phyloP scores from a whole-genome alignment of 1,140 invertebrate genomes.

The Nylanderia fulva region DNA sequence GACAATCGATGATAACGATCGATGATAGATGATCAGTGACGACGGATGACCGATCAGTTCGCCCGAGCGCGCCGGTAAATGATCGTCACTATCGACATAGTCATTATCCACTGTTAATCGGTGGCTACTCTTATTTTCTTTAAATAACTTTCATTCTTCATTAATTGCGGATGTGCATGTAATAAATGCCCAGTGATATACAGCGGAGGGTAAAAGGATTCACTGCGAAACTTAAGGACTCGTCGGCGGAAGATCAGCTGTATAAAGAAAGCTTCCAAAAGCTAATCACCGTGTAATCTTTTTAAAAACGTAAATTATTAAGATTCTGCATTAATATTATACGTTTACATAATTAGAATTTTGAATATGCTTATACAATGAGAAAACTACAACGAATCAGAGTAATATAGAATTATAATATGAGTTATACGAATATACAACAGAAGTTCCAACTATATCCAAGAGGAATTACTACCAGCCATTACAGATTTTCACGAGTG shows the following conservation, averaged over 20 bases:
- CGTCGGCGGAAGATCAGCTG: constrained; percentile 48
- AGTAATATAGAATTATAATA: not conserved
- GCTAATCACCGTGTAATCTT: not conserved
- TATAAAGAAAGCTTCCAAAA: not conserved
- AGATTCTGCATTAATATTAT: not conserved
- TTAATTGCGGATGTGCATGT: constrained; percentile 69
- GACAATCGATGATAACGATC: constrained; percentile 49
- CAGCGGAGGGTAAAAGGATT: constrained; percentile 48
- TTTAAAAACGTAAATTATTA: not conserved
- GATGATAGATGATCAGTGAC: constrained; percentile 19
- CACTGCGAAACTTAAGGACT: constrained; percentile 29
- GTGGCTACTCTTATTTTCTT: constrained; percentile 24
- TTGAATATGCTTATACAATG: not conserved
- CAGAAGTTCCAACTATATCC: not conserved
- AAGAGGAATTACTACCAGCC: not conserved
- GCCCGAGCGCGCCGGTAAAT: constrained; percentile 24
- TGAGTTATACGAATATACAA: not conserved
- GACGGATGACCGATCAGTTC: constrained; percentile 27
- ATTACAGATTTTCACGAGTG: constrained; percentile 35
- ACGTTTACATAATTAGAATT: not conserved
- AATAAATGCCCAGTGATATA: constrained; percentile 77
- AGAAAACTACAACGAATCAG: not conserved
- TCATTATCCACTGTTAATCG: constrained; percentile 47
- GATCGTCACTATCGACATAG: constrained; percentile 44
- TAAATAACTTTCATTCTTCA: constrained; percentile 40